phyloP scores from a whole-genome alignment of 2,888 invertebrate genomes.

The Margaritifera margaritifera region DNA sequence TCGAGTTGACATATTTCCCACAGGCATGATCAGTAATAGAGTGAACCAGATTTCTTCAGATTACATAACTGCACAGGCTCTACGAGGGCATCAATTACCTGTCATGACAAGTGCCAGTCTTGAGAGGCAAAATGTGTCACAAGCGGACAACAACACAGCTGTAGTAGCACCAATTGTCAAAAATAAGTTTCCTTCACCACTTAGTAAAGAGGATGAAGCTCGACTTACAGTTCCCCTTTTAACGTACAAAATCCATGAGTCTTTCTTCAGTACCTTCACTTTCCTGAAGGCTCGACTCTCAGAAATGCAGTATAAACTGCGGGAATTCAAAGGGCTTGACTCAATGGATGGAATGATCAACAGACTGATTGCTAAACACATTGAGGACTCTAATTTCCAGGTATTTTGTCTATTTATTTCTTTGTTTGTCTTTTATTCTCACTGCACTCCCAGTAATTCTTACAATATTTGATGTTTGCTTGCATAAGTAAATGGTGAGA shows the following conservation, averaged over 20 bases:
- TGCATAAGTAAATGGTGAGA: too few relatives aligned
- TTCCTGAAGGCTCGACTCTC: slow-evolving; percentile 51
- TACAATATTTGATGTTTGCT: too few relatives aligned
- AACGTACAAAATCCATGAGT: slow-evolving; percentile 61
- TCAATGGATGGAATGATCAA: slow-evolving; percentile 60
- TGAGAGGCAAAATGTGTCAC: slow-evolving; percentile 14
- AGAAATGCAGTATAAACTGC: slow-evolving; percentile 56
- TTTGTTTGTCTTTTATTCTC: not conserved
- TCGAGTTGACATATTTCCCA: too few relatives aligned
- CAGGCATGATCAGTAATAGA: too few relatives aligned
- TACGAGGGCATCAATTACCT: slow-evolving; percentile 8
- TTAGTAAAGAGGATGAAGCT: slow-evolving; percentile 54
- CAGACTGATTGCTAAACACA: slow-evolving; percentile 32
- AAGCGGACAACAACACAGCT: slow-evolving; percentile 41
- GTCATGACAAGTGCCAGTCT: slow-evolving; percentile 4
- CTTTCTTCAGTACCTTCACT: slow-evolving; percentile 61
- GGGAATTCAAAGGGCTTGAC: slow-evolving; percentile 47
- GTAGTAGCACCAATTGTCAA: slow-evolving; percentile 44
- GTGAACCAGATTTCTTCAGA: slow-evolving; percentile 27
- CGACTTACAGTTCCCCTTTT: slow-evolving; percentile 58
- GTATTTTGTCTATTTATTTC: slow-evolving; percentile 9
- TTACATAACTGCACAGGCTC: slow-evolving; percentile 26
- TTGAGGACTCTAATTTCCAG: slow-evolving; percentile 37
- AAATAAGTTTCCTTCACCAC: slow-evolving; percentile 27
- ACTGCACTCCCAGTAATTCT: too few relatives aligned